Evolutionary conservation across 2,888 invertebrate species (phyloP).

Genomic region (Margaritifera margaritifera): DNA sequence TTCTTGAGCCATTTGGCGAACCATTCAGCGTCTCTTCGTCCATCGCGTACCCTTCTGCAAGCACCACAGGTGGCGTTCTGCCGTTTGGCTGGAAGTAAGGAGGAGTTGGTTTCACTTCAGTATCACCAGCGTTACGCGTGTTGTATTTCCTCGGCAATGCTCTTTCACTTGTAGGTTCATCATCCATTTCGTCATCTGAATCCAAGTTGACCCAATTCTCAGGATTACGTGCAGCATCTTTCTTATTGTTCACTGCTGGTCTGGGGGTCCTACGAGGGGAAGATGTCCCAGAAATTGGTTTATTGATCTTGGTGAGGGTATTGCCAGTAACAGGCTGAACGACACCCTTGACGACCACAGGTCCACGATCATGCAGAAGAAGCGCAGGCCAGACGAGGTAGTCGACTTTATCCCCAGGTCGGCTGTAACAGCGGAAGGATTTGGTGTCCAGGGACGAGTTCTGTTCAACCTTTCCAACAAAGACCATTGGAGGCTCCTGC

Average conservation of each 20-base stretch:
- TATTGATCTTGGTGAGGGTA: too few species aligned
- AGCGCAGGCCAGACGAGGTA: slow-evolving; percentile 38
- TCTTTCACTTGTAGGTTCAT: slow-evolving; percentile 3
- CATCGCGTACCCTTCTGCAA: slow-evolving; percentile 4
- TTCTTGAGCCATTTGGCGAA: slow-evolving; percentile 2
- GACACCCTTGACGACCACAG: slow-evolving; percentile 28
- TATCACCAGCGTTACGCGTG: slow-evolving; percentile 8
- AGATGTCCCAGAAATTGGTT: too few species aligned
- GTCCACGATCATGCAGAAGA: slow-evolving; percentile 17
- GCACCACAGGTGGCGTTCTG: background rate
- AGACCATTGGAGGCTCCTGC: slow-evolving; percentile 35
- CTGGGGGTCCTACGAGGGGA: too few species aligned
- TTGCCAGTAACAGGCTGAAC: slow-evolving; percentile 23
- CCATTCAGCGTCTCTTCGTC: slow-evolving; percentile 3
- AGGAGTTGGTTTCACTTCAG: slow-evolving; percentile 11
- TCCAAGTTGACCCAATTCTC: slow-evolving; percentile 3
- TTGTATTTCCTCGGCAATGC: slow-evolving; percentile 17
- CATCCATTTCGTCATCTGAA: slow-evolving; percentile 7
- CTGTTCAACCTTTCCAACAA: slow-evolving; percentile 28
- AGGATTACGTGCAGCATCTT: slow-evolving; percentile 5
- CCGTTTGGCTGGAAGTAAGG: slow-evolving; percentile 24
- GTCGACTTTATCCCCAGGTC: slow-evolving; percentile 29
- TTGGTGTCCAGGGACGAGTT: slow-evolving; percentile 28
- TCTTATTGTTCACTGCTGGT: background rate
- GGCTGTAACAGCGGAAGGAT: slow-evolving; percentile 25